phyloP scores from a whole-genome alignment of 92 coral and sea anemone species.

The Actinernus sp. region DNA sequence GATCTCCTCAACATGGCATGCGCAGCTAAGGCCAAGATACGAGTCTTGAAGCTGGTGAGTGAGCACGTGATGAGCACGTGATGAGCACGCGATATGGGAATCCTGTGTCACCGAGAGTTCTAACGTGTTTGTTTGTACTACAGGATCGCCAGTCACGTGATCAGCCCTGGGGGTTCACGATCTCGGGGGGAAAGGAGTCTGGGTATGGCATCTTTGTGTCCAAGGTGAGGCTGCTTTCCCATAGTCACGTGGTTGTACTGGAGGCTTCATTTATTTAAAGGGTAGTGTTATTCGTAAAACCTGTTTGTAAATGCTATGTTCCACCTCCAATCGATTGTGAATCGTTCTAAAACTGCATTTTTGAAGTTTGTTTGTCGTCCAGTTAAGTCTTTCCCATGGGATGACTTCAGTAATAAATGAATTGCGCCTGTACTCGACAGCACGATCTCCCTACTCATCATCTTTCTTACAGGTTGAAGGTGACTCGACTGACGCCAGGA shows the following conservation, averaged over 20 bases:
- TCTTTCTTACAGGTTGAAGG: slow-evolving; percentile 69
- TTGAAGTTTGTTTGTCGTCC: too few relatives aligned
- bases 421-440: too few relatives aligned
- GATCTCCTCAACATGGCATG: slow-evolving; percentile 93
- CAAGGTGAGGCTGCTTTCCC: slow-evolving; percentile 80
- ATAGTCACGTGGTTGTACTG: too few relatives aligned
- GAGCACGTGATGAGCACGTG: neutral
- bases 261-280: too few relatives aligned
- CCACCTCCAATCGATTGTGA: too few relatives aligned
- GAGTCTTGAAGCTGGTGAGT: slow-evolving; percentile 83
- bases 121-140: neutral
- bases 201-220: slow-evolving; percentile 92
- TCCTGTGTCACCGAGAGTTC: neutral
- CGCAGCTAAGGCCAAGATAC: slow-evolving; percentile 87
- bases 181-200: slow-evolving; percentile 91
- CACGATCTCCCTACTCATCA: too few relatives aligned
- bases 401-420: too few relatives aligned
- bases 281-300: too few relatives aligned
- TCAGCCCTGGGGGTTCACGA: slow-evolving; percentile 80
- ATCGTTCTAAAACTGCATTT: too few relatives aligned
- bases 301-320: too few relatives aligned
- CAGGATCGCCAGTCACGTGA: slow-evolving; percentile 85
- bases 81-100: neutral
- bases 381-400: too few relatives aligned
- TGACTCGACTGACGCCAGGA: slow-evolving; percentile 69